Evolutionary conservation across 2,888 invertebrate genomes (phyloP).

Genomic region (Mimachlamys varia): DNA sequence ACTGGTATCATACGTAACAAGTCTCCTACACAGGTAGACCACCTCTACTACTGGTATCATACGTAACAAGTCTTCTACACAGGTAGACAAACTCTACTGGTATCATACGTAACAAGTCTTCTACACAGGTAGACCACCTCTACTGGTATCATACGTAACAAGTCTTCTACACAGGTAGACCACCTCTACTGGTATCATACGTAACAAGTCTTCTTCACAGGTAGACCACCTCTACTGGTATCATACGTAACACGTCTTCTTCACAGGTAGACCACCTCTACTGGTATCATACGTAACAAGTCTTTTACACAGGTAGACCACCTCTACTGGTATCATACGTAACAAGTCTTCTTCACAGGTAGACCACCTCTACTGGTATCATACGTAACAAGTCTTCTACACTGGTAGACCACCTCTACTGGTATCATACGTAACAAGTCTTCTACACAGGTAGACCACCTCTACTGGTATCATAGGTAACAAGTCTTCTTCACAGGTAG

Average conservation of each 20-base stretch:
- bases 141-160: not conserved
- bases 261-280: too few relatives aligned
- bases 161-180: too few relatives aligned
- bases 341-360: too few relatives aligned
- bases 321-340: not conserved
- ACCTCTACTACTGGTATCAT: not conserved
- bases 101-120: not conserved
- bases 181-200: not conserved
- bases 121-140: too few relatives aligned
- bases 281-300: not conserved
- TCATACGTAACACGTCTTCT: not conserved
- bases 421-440: not conserved
- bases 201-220: too few relatives aligned
- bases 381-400: not conserved
- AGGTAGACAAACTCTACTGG: too few relatives aligned
- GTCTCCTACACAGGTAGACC: too few relatives aligned
- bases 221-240: not conserved
- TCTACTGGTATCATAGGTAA: not conserved
- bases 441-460: too few relatives aligned
- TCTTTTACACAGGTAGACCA: too few relatives aligned
- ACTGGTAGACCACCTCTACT: too few relatives aligned
- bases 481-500: too few relatives aligned
- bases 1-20: not conserved
- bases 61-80: too few relatives aligned
- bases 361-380: not conserved